These are phyloP conservation scores for Potamilus streckersoni DNA, from an alignment of 1,140 invertebrate species.

Conservation along the genomic window DNA sequence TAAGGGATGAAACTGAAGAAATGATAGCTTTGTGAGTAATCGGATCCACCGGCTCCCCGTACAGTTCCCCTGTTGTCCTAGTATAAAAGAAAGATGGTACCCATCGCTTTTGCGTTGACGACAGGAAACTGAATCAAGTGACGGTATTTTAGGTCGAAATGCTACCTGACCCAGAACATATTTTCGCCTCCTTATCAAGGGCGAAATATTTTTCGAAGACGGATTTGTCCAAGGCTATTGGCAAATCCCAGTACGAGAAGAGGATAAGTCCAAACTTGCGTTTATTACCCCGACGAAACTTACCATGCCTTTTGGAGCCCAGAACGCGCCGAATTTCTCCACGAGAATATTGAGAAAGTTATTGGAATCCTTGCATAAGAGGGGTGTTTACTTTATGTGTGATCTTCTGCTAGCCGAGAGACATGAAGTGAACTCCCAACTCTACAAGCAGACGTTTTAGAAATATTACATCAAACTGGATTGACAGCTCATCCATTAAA, in stretches of 20 bases:
- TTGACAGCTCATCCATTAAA: constrained; percentile 30
- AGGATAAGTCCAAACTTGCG: constrained; percentile 35
- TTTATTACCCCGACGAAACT: too few relatives aligned
- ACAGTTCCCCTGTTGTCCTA: constrained; percentile 46
- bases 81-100: constrained; percentile 46
- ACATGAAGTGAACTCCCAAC: constrained; percentile 7
- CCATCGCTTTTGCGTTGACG: constrained; percentile 51
- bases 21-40: constrained; percentile 26
- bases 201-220: constrained; percentile 33
- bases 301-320: constrained; percentile 31
- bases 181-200: constrained; percentile 33
- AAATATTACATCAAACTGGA: constrained; percentile 13
- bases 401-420: constrained; percentile 13
- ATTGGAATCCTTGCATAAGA: not conserved
- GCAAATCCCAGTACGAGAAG: constrained; percentile 62
- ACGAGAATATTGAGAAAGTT: too few relatives aligned
- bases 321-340: too few relatives aligned
- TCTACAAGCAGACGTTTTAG: constrained; percentile 12
- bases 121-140: constrained; percentile 39
- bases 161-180: constrained; percentile 48
- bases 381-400: constrained; percentile 13
- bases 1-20: not conserved
- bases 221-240: constrained; percentile 49
- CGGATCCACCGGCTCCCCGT: constrained; percentile 43
- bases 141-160: constrained; percentile 39